Conservation (phyloP, 2,797 vertebrate genomes). For the Spinibarbus caldwelli region DNA sequence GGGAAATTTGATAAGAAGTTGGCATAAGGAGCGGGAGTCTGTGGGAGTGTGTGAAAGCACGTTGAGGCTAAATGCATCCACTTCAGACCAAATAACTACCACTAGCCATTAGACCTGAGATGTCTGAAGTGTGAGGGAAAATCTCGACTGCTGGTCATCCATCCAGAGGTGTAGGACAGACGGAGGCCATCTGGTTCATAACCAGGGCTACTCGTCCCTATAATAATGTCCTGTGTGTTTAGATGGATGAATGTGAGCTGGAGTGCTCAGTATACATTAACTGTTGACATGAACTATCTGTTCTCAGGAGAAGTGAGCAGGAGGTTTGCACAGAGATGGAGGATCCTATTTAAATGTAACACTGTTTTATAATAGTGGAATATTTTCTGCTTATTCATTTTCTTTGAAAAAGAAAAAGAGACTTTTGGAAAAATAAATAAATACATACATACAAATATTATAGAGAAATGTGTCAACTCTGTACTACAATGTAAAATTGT, state of each 20-base stretch:
- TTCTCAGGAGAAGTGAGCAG: slow-evolving; percentile 10
- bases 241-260: slow-evolving; percentile 31
- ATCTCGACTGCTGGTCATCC: slow-evolving; percentile 40
- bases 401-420: no score
- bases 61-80: slow-evolving; percentile 43
- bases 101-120: slow-evolving; percentile 53
- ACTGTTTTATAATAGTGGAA: no score
- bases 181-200: slow-evolving; percentile 63
- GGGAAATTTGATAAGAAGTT: slow-evolving; percentile 55
- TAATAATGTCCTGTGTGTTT: slow-evolving; percentile 52
- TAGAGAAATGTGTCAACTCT: no score
- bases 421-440: no score
- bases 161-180: slow-evolving; percentile 61
- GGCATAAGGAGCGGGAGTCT: slow-evolving; percentile 36
- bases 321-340: background rate
- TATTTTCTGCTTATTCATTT: no score
- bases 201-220: slow-evolving; percentile 21
- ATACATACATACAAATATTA: no score
- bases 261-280: slow-evolving; percentile 42
- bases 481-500: background rate
- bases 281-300: slow-evolving; percentile 46
- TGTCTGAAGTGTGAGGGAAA: slow-evolving; percentile 51
- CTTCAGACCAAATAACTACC: slow-evolving; percentile 45
- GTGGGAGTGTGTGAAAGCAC: slow-evolving; percentile 54
- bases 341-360: background rate